Evolutionary conservation across 1,140 invertebrate genomes (phyloP), one percentile per base, ranked within the genome.

Genomic region (Camponotus floridanus): DNA sequence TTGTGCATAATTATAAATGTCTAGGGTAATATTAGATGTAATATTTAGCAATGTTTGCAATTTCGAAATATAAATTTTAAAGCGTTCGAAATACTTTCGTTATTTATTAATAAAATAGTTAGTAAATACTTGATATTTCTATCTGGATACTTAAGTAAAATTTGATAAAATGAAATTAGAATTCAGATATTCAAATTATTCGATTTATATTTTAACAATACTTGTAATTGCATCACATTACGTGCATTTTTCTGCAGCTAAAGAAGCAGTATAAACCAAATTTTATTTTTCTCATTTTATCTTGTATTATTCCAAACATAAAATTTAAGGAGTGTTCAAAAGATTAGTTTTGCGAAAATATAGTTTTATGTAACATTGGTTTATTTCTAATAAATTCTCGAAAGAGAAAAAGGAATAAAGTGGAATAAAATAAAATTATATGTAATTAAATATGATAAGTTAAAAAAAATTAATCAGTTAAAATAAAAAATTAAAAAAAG

Each of bases 1-100:
- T 4, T 76, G 42, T 39, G 13, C 15, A 36, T 74, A 74, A 74
- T 74, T 74, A 74, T 59, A 57, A 59, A 9, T 15, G 26, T 26
- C 26, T 26, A 1, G 26, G 13, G 21, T 11, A 15, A 7, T 26
- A 1, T 9, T 5, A 39, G 13, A 13, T 51, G 21, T 3, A 39
- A 4, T 39, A 74, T 59, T 57, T 21, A 8, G 0, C 18, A 8
- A 1, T 3, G 3, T 51, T 3, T 15, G 48, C 13, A 4, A n/a
- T 18, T 55, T 36, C 1, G 3, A 11, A 71, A 26, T 26, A 26
- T 26, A 26, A 57, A 71, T 71, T 3, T 51, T 31, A 31, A 51
- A 51, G 0, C 8, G 15, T 70, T 33, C 18, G n/a, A 68, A 15
- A 9, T 45, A 3, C 3, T 42, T 59, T 74, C 0, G 0, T 74